A percentile compares a stretch with the other conserved stretches of the same genome.
Evolutionary conservation across 2,797 vertebrate species (phyloP).

Genomic region (Merluccius polli): DNA sequence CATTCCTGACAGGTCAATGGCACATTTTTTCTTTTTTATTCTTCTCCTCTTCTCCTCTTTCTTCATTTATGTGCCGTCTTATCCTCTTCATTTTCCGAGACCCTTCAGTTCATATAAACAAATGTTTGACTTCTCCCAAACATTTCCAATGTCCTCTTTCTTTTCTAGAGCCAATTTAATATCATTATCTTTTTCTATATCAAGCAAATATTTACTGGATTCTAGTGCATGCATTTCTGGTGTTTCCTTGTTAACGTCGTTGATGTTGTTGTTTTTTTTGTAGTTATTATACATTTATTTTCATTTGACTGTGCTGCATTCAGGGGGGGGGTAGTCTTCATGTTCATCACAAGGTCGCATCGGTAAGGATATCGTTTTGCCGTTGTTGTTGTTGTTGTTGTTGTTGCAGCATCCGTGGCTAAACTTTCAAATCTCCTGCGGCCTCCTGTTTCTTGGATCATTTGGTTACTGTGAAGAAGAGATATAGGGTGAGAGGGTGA

Average conservation of each 20-base stretch:
- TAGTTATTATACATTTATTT: conserved; percentile 25
- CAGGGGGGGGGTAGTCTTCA: conserved; percentile 30
- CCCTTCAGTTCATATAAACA: conserved; percentile 35
- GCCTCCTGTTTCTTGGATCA: conserved; percentile 35
- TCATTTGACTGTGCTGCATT: conserved; percentile 25
- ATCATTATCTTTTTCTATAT: conserved; percentile 48
- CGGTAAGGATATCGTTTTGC: conserved; percentile 11
- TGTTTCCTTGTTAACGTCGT: conserved; percentile 50
- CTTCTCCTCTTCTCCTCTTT: conserved; percentile 30
- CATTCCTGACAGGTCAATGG: conserved; percentile 34
- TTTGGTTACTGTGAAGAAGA: conserved; percentile 44
- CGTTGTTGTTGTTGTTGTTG: conserved; percentile 29
- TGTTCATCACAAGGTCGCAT: conserved; percentile 37
- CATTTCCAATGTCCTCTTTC: conserved; percentile 44
- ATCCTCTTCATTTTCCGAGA: conserved; percentile 36
- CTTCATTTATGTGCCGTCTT: conserved; percentile 27
- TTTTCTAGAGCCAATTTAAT: conserved; percentile 38
- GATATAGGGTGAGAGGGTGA: conserved; percentile 11
- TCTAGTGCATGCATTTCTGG: conserved; percentile 75
- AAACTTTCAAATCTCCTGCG: conserved; percentile 14
- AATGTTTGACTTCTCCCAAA: conserved; percentile 29
- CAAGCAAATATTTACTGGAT: conserved; percentile 71
- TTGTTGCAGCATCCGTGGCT: conserved; percentile 37
- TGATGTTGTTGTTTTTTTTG: conserved; percentile 28
- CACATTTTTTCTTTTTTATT: conserved; percentile 20